Evolutionary conservation across 2,888 invertebrate species (phyloP), one percentile per base, ranked within the genome.

Genomic region (Drosophila barbarae): DNA sequence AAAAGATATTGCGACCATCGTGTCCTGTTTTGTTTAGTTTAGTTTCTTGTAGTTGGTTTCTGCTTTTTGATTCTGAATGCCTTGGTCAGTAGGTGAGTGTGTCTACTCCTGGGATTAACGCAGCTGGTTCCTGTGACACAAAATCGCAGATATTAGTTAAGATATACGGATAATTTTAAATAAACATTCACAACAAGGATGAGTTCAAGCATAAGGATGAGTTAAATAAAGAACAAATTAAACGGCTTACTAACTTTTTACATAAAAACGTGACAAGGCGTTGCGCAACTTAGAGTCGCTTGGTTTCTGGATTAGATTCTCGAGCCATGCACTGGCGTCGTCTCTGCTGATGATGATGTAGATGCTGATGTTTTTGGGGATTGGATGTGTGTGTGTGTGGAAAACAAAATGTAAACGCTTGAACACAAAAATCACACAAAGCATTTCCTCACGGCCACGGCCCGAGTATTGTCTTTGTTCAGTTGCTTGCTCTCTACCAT

Each of bases 1-100:
- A 86, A 84, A 73, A 86, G 76, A 71, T 80, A 80, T 81, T 86
- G 85, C 86, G 85, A 85, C 86, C 85, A 83, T 86, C 72, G 74
- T 74, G 61, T 76, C 77, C 71, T 76, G 69, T 69, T 71, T 76
- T 82, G 71, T 75, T 78, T 77, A 66, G 68, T 71, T 63, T 46
- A 46, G 46, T 47, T 47, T 47, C 18, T 58, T 63, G 53, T 73
- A 56, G 74, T 61, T 69, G 49, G 34, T 41, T 68, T 64, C 61
- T 71, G 65, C 58, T 71, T 71, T 77, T 77, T 77, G 61, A 71
- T 72, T 72, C 68, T 71, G 51, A 64, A 63, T 69, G 76, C 61
- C 68, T 57, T 66, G 57, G 74, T 76, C 71, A 75, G 58, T 72
- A 41, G 60, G 55, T 47, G 57, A 42, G 51, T 54, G 44, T 15